Conservation (phyloP, 1,140 invertebrate genomes). For the Heliconius melpomene region DNA sequence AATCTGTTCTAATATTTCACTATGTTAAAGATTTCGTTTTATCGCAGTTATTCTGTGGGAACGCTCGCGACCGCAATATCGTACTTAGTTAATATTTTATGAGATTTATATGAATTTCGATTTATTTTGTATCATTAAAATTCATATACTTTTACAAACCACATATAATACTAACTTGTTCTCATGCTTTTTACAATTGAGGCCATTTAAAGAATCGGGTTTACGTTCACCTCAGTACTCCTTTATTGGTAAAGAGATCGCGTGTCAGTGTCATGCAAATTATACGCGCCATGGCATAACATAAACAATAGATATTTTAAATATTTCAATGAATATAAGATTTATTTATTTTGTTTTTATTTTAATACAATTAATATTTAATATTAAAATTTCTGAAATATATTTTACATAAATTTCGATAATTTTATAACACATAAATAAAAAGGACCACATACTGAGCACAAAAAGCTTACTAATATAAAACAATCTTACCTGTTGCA, state of each 20-base stretch:
- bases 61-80: not conserved
- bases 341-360: no score
- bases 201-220: conserved; percentile 58
- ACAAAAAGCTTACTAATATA: not conserved
- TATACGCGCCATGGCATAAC: conserved; percentile 19
- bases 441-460: no score
- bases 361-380: no score
- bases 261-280: conserved; percentile 59
- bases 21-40: not conserved
- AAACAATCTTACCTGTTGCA: not conserved
- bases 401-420: no score
- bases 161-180: conserved; percentile 11
- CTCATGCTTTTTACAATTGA: conserved; percentile 38
- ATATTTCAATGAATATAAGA: not conserved
- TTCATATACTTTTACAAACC: not conserved
- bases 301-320: conserved; percentile 6
- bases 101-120: not conserved
- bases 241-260: conserved; percentile 60
- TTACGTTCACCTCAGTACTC: conserved; percentile 57
- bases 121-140: not conserved
- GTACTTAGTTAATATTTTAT: conserved; percentile 7
- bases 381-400: no score
- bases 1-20: not conserved
- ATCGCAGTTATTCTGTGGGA: not conserved
- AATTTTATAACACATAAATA: no score